These are phyloP conservation scores for Okapia johnstoni DNA, from an alignment of 2,113 vertebrate species.

Conservation along the genomic window DNA sequence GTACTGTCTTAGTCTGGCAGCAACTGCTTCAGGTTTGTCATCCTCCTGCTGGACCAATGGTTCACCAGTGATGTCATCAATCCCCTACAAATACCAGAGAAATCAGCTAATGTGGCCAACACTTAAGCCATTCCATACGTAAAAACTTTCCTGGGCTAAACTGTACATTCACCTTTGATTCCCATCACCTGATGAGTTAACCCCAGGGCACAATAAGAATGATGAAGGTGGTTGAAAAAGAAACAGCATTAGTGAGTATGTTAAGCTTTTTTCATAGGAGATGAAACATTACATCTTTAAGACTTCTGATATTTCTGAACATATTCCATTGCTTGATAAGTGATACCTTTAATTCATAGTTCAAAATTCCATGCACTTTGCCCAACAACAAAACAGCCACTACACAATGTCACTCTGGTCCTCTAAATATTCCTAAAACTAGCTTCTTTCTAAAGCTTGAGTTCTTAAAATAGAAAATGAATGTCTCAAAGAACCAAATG, in stretches of 20 bases:
- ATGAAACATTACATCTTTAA: neutral
- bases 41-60: conserved; percentile 92
- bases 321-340: neutral
- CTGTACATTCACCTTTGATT: neutral
- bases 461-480: neutral
- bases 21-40: conserved; percentile 91
- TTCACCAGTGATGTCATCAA: conserved; percentile 93
- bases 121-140: neutral
- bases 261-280: neutral
- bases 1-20: conserved; percentile 91
- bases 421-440: neutral
- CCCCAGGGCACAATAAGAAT: neutral
- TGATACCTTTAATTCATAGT: neutral
- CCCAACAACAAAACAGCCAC: neutral
- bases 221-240: neutral
- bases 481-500: neutral
- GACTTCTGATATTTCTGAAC: neutral
- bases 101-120: neutral
- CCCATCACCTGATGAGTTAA: neutral
- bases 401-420: neutral
- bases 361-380: neutral
- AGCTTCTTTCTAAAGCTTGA: neutral
- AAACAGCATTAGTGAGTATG: neutral
- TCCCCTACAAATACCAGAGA: conserved; percentile 81
- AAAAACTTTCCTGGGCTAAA: neutral